Percentiles rank a stretch among this genome's conserved stretches.
These are phyloP conservation scores for Eupeodes luniger DNA, from an alignment of 2,888 invertebrate species.

Conservation along the genomic window DNA sequence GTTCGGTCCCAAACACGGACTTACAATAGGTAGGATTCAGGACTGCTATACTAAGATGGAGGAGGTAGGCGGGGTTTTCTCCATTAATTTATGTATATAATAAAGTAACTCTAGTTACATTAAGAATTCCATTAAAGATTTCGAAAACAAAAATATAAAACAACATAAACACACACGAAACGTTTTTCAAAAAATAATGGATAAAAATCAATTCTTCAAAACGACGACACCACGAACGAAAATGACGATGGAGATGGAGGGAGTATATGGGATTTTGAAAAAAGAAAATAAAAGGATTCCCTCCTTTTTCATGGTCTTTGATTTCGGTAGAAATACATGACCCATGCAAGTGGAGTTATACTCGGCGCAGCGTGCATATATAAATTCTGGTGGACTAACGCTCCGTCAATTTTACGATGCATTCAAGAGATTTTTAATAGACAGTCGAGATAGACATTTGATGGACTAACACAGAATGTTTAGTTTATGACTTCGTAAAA, in stretches of 20 bases:
- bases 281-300: conserved; percentile 70
- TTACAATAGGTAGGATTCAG: too few relatives aligned
- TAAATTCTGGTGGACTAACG: conserved; percentile 40
- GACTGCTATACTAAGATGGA: conserved; percentile 15
- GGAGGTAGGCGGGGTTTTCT: conserved; percentile 52
- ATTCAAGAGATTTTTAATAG: conserved; percentile 66
- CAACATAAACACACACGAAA: conserved; percentile 67
- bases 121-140: conserved; percentile 71
- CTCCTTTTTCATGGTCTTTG: conserved; percentile 37
- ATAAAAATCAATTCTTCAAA: conserved; percentile 4
- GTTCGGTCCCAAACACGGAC: conserved; percentile 55
- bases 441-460: conserved; percentile 55
- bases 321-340: conserved; percentile 65
- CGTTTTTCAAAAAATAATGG: conserved; percentile 25
- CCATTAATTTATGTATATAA: background rate
- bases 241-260: background rate
- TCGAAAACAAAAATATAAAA: conserved; percentile 20
- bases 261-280: conserved; percentile 23
- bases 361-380: background rate
- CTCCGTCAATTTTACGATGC: conserved; percentile 72
- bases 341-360: conserved; percentile 50
- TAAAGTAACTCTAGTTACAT: conserved; percentile 63
- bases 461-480: conserved; percentile 59
- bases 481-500: conserved; percentile 67
- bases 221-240: background rate